These are phyloP conservation scores for Globodera rostochiensis DNA, from an alignment of 1,140 invertebrate species.

Conservation along the genomic window DNA sequence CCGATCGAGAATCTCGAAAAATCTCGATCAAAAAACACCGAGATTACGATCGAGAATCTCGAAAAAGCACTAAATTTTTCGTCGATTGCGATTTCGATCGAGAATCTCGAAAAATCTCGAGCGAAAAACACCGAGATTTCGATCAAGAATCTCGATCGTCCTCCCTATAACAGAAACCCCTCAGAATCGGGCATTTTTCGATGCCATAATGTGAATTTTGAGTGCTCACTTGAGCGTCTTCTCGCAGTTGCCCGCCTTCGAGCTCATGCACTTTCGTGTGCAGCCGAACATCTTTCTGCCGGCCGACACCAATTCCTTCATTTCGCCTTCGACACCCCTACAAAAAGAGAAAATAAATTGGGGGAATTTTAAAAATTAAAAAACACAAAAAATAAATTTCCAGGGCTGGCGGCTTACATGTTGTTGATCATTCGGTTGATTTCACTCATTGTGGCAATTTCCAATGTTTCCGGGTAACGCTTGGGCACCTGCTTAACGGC, in stretches of 20 bases:
- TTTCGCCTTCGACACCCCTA: slow-evolving; percentile 35
- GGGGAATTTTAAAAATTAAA: slow-evolving; percentile 2
- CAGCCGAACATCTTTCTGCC: slow-evolving; percentile 52
- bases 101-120: too few relatives aligned
- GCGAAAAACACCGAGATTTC: too few relatives aligned
- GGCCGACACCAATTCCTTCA: slow-evolving; percentile 35
- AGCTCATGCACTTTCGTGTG: slow-evolving; percentile 42
- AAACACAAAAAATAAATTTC: too few relatives aligned
- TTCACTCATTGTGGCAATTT: slow-evolving; percentile 48
- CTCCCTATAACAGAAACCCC: too few relatives aligned
- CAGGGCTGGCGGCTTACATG: neutral
- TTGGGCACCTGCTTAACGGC: slow-evolving; percentile 43
- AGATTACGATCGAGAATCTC: too few relatives aligned
- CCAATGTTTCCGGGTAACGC: slow-evolving; percentile 50
- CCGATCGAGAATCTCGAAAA: too few relatives aligned
- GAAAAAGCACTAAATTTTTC: too few relatives aligned
- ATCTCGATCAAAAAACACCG: too few relatives aligned
- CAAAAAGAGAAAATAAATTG: slow-evolving; percentile 16
- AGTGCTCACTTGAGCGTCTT: slow-evolving; percentile 39
- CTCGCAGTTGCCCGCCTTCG: slow-evolving; percentile 43
- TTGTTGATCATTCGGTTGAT: slow-evolving; percentile 45
- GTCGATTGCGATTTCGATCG: too few relatives aligned
- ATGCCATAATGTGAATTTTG: too few relatives aligned
- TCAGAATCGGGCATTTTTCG: too few relatives aligned
- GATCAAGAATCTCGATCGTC: too few relatives aligned